Conservation (phyloP, 2,888 invertebrate species). For the Erebia palarica region DNA sequence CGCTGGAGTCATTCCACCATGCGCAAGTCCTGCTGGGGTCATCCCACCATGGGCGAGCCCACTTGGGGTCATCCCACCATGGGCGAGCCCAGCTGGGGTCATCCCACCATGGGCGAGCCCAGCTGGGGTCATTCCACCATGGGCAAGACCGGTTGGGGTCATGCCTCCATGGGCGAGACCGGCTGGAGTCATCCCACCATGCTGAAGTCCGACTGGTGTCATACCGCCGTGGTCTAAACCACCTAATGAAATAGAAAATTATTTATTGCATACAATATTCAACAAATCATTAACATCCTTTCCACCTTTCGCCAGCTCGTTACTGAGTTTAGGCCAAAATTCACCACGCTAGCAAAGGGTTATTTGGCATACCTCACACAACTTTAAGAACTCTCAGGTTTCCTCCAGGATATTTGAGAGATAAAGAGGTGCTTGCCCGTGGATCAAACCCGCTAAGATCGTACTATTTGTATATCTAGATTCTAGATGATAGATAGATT, state of each 20-base stretch:
- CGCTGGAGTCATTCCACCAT: constrained; percentile 74
- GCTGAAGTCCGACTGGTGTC: constrained; percentile 63
- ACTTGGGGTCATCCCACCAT: constrained; percentile 51
- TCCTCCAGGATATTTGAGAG: too few relatives aligned
- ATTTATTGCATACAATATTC: background rate
- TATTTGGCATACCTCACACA: too few relatives aligned
- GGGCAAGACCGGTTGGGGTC: too few relatives aligned
- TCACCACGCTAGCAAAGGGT: too few relatives aligned
- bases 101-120: constrained; percentile 72
- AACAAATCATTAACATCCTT: background rate
- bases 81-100: constrained; percentile 68
- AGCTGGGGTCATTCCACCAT: constrained; percentile 49
- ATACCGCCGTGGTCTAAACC: constrained; percentile 67
- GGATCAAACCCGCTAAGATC: too few relatives aligned
- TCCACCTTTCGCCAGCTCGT: too few relatives aligned
- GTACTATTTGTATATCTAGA: too few relatives aligned
- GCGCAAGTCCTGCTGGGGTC: constrained; percentile 62
- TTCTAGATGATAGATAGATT: too few relatives aligned
- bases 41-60: constrained; percentile 58
- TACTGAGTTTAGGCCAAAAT: too few relatives aligned
- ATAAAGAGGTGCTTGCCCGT: too few relatives aligned
- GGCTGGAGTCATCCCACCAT: constrained; percentile 74
- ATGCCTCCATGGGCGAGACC: constrained; percentile 48
- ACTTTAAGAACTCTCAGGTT: too few relatives aligned
- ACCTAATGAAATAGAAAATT: constrained; percentile 8